Evolutionary conservation across 2,888 invertebrate genomes (phyloP).

Genomic region (Dermolepida albohirtum): DNA sequence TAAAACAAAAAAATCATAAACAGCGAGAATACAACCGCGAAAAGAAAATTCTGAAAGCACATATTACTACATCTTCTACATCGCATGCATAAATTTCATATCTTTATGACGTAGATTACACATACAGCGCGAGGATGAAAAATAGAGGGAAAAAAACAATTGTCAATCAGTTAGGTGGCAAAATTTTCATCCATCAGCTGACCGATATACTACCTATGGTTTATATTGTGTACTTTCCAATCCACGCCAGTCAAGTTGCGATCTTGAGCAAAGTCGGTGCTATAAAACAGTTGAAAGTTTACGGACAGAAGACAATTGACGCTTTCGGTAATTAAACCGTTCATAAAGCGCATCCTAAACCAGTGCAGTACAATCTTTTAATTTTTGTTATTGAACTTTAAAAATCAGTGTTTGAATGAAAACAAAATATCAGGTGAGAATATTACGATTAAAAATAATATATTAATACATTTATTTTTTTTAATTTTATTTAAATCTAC

Average conservation of each 20-base stretch:
- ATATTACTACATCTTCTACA: no score
- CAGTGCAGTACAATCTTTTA: not conserved
- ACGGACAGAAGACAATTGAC: slow-evolving; percentile 34
- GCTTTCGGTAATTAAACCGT: slow-evolving; percentile 33
- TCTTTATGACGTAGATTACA: no score
- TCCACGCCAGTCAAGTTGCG: slow-evolving; percentile 36
- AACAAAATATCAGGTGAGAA: no score
- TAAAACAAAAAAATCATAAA: no score
- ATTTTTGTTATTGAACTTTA: not conserved
- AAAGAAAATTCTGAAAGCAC: no score
- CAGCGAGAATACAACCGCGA: no score
- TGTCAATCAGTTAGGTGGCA: slow-evolving; percentile 30
- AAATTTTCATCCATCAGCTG: slow-evolving; percentile 35
- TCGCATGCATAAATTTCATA: no score
- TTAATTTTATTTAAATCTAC: not conserved
- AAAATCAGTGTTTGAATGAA: not conserved
- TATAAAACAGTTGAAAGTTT: slow-evolving; percentile 36
- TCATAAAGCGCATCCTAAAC: slow-evolving; percentile 18
- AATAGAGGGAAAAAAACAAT: slow-evolving; percentile 28
- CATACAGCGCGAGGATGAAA: slow-evolving; percentile 9
- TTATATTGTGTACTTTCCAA: slow-evolving; percentile 30
- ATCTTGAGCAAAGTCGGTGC: slow-evolving; percentile 35
- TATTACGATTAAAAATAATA: no score
- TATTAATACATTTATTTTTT: not conserved
- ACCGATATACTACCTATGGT: slow-evolving; percentile 22